A percentile compares a stretch with the other conserved stretches of the same genome.
Evolutionary conservation across 2,797 vertebrate genomes (phyloP).

Genomic region (Taeniopygia guttata): DNA sequence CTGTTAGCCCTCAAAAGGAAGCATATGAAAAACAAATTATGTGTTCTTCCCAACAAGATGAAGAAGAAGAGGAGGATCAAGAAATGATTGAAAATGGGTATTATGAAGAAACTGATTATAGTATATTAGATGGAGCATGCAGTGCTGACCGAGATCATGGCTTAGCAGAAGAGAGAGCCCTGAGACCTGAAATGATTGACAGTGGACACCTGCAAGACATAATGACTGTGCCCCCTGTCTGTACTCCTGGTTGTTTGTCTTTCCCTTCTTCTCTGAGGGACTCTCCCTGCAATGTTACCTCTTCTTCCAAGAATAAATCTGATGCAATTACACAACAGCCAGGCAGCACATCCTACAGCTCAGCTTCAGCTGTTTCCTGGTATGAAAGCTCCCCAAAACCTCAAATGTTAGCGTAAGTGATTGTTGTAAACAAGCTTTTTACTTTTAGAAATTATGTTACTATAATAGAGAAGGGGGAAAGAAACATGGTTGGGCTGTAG

Average conservation of each 20-base stretch:
- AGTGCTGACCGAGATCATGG: conserved; percentile 71
- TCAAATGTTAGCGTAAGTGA: conserved; percentile 94
- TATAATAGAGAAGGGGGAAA: background rate
- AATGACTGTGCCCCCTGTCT: conserved; percentile 74
- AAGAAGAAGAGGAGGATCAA: conserved; percentile 82
- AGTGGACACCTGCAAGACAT: conserved; percentile 77
- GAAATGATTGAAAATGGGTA: conserved; percentile 97
- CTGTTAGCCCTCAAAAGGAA: conserved; percentile 74
- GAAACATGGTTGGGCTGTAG: background rate
- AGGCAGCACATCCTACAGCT: conserved; percentile 62
- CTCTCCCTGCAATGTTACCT: conserved; percentile 74
- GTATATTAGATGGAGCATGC: conserved; percentile 78
- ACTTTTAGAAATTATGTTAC: background rate
- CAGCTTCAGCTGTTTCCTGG: conserved; percentile 80
- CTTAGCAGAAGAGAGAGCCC: conserved; percentile 64
- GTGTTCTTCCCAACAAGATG: conserved; percentile 67
- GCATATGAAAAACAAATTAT: conserved; percentile 33
- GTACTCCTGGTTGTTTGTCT: conserved; percentile 80
- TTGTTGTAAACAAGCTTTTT: background rate
- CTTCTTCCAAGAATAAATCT: conserved; percentile 72
- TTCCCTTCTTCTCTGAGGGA: conserved; percentile 76
- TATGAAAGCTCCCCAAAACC: conserved; percentile 87
- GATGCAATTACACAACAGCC: conserved; percentile 79
- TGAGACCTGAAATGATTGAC: conserved; percentile 70
- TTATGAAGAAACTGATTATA: conserved; percentile 89